Conservation (phyloP, 2,888 invertebrate genomes). For the Malthinus flaveolus region DNA sequence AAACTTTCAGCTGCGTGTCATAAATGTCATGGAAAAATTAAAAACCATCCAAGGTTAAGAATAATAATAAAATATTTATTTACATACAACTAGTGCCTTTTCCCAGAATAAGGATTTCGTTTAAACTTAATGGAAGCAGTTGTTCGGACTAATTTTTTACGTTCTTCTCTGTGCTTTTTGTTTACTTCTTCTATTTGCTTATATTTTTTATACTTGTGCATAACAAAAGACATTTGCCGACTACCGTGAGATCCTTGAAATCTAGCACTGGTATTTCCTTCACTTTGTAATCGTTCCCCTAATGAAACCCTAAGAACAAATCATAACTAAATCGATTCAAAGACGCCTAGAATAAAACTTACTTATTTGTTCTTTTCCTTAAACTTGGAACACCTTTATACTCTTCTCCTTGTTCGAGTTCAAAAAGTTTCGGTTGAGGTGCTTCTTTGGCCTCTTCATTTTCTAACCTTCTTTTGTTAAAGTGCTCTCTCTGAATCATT, state of each 20-base stretch:
- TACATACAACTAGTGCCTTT: constrained; percentile 13
- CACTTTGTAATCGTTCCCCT: constrained; percentile 71
- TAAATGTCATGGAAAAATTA: too few relatives aligned
- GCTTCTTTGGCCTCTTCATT: constrained; percentile 39
- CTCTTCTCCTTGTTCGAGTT: constrained; percentile 64
- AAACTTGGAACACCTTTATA: constrained; percentile 60
- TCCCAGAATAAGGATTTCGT: constrained; percentile 23
- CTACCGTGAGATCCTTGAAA: constrained; percentile 68
- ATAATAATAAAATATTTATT: constrained; percentile 16
- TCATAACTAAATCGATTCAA: constrained; percentile 8
- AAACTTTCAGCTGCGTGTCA: too few relatives aligned
- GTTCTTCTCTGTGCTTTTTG: constrained; percentile 70
- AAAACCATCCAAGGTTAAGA: too few relatives aligned
- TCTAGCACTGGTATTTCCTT: constrained; percentile 55
- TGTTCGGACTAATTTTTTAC: constrained; percentile 66
- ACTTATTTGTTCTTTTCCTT: constrained; percentile 59
- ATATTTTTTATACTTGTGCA: constrained; percentile 62
- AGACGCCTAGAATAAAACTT: constrained; percentile 35
- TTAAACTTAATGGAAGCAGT: constrained; percentile 46
- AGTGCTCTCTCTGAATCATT: constrained; percentile 62
- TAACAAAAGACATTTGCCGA: constrained; percentile 78
- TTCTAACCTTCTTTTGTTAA: constrained; percentile 50
- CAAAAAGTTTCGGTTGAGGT: constrained; percentile 62
- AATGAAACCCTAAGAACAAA: constrained; percentile 64
- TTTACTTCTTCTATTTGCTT: constrained; percentile 62